Evolutionary conservation across 2,113 vertebrate species (phyloP).

Genomic region (Chamaea fasciata): DNA sequence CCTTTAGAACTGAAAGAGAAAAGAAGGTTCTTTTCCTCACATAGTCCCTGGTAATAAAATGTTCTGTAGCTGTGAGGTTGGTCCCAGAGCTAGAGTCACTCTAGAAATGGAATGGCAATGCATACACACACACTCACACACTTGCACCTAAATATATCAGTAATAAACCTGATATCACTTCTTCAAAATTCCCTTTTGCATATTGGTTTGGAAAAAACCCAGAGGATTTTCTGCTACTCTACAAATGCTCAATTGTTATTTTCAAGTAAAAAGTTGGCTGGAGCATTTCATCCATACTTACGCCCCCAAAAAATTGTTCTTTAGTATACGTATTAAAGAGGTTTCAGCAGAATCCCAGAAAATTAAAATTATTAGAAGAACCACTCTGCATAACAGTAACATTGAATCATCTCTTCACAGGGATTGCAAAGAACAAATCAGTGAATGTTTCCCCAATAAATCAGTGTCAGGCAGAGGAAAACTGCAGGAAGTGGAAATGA

Average conservation of each 20-base stretch:
- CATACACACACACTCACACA: neutral
- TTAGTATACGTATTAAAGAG: neutral
- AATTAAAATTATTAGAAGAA: neutral
- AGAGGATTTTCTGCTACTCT: neutral
- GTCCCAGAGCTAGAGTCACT: neutral
- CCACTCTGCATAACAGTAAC: fast-evolving
- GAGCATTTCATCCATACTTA: neutral
- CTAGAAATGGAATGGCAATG: neutral
- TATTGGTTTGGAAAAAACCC: fast-evolving
- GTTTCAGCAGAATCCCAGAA: neutral
- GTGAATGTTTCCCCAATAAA: neutral
- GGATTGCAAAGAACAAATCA: neutral
- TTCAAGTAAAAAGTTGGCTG: neutral
- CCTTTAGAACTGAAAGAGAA: neutral
- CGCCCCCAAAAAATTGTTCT: neutral
- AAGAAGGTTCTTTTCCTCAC: neutral
- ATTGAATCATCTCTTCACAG: neutral
- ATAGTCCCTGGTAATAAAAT: neutral
- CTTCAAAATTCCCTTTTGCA: neutral
- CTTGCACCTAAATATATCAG: fast-evolving
- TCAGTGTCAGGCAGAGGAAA: neutral
- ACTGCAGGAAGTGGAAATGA: neutral
- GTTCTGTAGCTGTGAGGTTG: neutral
- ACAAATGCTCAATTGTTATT: neutral
- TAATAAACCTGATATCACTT: neutral